Base-by-base conservation (phyloP, 1,140 invertebrate genomes). In the Globodera ellingtonae region DNA sequence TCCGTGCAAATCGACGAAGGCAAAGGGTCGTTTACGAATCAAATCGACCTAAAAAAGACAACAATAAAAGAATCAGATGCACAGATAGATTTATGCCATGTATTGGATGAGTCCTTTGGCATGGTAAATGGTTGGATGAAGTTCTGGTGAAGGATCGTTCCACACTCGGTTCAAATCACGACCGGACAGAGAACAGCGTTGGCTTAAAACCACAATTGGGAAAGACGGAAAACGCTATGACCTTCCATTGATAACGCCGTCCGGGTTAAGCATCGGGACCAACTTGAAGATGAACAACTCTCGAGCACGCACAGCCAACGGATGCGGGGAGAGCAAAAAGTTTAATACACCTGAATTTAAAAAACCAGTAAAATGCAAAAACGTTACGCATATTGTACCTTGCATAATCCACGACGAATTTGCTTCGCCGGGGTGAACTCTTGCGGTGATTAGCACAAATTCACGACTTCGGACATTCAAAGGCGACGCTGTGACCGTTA, bases 261-360 rank as follows among this genome's bases (percentile, higher is more conserved):
- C 96, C 4, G 96, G 96, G 90, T 98, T 98, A 69, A 98, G 89
- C 96, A 98, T 98, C 1, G 96, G 96, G 69, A 98, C 92, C 71
- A 97, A 93, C 90, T 95, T 95, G 86, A 97, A 95, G 66, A 95
- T 92, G 6, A 95, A 92, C 24, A 67, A 50, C 62, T 88, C 79
- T 4, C 89, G 78, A 18, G 86, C 67, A 59, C 85, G 70, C 18
- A 24, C 71, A 5, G 86, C 85, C 24, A 81, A 50, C 13, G 78
- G 67, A 65, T 52, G 13, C 10, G 66, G 13, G 21, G 79, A 82
- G 50, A 78, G 21, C 47, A 84, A 74, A 75, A 84, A 84, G 62
- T 71, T 66, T 15, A 83, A 47, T 44, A 82, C 13, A 6, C 81
- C 80, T 77, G 21, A 21, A 81, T 44, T 72, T n/a, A 73, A 50